These are phyloP conservation scores for Litocranius walleri DNA, from an alignment of 2,113 vertebrate species.

Conservation along the genomic window DNA sequence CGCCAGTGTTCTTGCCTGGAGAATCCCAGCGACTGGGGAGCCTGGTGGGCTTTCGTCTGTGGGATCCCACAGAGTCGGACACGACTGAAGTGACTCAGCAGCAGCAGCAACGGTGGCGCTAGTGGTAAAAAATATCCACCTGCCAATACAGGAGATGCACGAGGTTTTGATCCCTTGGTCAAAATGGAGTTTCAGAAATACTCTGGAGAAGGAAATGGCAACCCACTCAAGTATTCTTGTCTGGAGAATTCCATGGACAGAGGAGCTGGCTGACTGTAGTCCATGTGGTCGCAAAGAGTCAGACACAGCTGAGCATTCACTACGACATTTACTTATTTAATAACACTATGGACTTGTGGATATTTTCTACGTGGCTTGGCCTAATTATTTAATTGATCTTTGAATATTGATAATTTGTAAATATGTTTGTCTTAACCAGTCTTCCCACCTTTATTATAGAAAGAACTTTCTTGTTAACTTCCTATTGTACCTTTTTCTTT, in stretches of 20 bases:
- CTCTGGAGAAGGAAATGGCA: not conserved
- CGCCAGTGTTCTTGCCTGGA: too few species aligned
- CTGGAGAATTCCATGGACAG: not conserved
- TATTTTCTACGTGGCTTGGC: not conserved
- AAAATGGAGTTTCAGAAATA: too few species aligned
- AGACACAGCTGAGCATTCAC: not conserved
- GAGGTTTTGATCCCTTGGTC: not conserved
- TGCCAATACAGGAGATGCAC: not conserved
- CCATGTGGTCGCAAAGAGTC: fast-evolving
- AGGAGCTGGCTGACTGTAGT: not conserved
- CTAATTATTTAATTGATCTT: not conserved
- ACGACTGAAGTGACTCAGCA: too few species aligned
- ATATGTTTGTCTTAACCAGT: not conserved
- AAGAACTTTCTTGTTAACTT: not conserved
- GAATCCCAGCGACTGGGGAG: too few species aligned
- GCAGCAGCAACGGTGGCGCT: not conserved
- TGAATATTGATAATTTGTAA: not conserved
- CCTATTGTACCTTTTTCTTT: not conserved
- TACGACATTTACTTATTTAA: not conserved
- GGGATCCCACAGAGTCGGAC: too few species aligned
- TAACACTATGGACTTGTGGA: not conserved
- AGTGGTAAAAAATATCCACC: not conserved
- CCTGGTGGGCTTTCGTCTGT: too few species aligned
- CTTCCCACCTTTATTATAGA: not conserved
- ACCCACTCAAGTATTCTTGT: not conserved